phyloP scores from a whole-genome alignment of 2,797 vertebrate species.

The Sebastes hopkinsi region DNA sequence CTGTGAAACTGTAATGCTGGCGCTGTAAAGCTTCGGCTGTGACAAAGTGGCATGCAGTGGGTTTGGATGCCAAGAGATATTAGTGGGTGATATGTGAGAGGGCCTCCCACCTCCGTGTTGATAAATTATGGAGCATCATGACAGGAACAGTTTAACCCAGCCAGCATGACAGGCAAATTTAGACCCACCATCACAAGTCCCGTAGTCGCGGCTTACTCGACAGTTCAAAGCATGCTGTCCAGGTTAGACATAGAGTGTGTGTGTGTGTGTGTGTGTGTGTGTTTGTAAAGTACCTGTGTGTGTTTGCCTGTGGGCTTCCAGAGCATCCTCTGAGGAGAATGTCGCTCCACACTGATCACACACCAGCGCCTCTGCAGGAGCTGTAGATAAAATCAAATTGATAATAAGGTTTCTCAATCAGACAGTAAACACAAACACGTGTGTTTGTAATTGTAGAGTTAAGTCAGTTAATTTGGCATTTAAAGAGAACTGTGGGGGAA shows the following conservation, averaged over 20 bases:
- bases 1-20: slow-evolving; percentile 44
- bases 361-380: slow-evolving; percentile 94
- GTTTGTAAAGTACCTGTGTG: slow-evolving; percentile 88
- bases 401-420: slow-evolving; percentile 41
- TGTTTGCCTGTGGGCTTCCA: slow-evolving; percentile 94
- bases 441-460: slow-evolving; percentile 27
- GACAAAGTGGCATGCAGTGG: slow-evolving; percentile 59
- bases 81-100: slow-evolving; percentile 80
- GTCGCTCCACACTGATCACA: slow-evolving; percentile 98
- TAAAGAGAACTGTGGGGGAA: neutral
- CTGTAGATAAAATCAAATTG: slow-evolving; percentile 75
- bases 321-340: slow-evolving; percentile 95
- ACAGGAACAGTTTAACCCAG: slow-evolving; percentile 79
- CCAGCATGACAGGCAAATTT: slow-evolving; percentile 76
- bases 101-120: slow-evolving; percentile 69
- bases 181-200: slow-evolving; percentile 52
- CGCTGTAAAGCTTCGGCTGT: slow-evolving; percentile 33
- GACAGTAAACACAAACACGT: slow-evolving; percentile 33
- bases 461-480: slow-evolving; percentile 40
- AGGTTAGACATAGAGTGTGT: slow-evolving; percentile 30
- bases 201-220: slow-evolving; percentile 58
- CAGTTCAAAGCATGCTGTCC: slow-evolving; percentile 36
- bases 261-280: neutral
- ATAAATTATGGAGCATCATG: slow-evolving; percentile 82
- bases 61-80: slow-evolving; percentile 73